Evolutionary conservation across 2,797 vertebrate genomes (phyloP).

Genomic region (Poecilia velifera): DNA sequence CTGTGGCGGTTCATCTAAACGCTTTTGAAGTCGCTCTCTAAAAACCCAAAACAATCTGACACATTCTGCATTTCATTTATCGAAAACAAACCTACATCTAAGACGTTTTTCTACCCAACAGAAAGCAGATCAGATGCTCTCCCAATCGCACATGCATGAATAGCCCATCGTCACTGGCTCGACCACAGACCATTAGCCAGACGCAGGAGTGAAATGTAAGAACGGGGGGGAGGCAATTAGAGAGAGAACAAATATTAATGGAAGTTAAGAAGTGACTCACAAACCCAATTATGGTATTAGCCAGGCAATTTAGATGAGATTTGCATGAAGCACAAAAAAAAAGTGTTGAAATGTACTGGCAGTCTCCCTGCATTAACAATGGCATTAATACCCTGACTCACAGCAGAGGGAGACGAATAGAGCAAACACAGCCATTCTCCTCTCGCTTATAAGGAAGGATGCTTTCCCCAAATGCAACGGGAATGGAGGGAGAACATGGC

Average conservation of each 20-base stretch:
- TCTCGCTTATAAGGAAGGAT: slow-evolving; percentile 73
- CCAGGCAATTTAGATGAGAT: slow-evolving; percentile 83
- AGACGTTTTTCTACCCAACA: slow-evolving; percentile 6
- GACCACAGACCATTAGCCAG: slow-evolving; percentile 70
- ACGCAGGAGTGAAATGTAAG: slow-evolving; percentile 67
- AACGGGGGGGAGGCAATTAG: slow-evolving; percentile 72
- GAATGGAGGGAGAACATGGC: slow-evolving; percentile 70
- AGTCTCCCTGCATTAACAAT: slow-evolving; percentile 80
- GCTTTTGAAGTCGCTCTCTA: slow-evolving; percentile 34
- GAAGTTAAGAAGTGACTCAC: slow-evolving; percentile 84
- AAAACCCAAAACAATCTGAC: slow-evolving; percentile 27
- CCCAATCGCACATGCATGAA: slow-evolving; percentile 12
- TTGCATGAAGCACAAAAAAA: slow-evolving; percentile 75
- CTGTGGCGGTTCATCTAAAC: slow-evolving; percentile 18
- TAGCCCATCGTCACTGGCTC: slow-evolving; percentile 33
- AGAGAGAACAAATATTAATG: slow-evolving; percentile 81
- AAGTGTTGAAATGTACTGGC: slow-evolving; percentile 85
- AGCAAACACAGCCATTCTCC: slow-evolving; percentile 83
- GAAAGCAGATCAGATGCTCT: slow-evolving; percentile 55
- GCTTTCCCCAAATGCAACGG: slow-evolving; percentile 67
- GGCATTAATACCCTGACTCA: slow-evolving; percentile 74
- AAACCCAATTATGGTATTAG: slow-evolving; percentile 91
- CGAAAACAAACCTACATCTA: slow-evolving; percentile 27
- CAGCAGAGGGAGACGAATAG: slow-evolving; percentile 58
- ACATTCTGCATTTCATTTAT: slow-evolving; percentile 36